Base-by-base conservation (phyloP, 1,140 invertebrate genomes). In the Lethrus apterus region DNA sequence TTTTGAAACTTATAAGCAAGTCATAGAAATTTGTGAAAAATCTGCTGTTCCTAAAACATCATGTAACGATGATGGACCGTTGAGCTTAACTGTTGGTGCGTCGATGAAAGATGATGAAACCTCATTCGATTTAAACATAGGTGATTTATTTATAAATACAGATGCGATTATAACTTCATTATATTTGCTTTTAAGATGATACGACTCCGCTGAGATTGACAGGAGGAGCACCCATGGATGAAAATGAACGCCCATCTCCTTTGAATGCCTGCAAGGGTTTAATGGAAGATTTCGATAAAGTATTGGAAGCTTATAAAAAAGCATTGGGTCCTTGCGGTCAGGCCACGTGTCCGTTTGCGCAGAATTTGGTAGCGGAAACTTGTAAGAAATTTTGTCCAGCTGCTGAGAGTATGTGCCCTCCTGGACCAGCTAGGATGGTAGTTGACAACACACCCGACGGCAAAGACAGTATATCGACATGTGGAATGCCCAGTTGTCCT, bases 211-310 rank as follows among this genome's bases (percentile, higher is more conserved):
- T 51, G 42, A 35, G 54, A 24, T 50, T 62, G 30, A 52, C 34
- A 18, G 57, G 56, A n/a, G 52, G 61, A 13, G 47, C 48, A n/a
- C 31, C 44, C 9, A 9, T 18, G 14, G 41, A 50, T 13, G 32
- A 44, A 11, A 40, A 52, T 9, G n/a, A 47, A 7, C 5, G 29
- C 33, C 17, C 23, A 43, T 41, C 54, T 2, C 60, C 56, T 3
- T 51, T 62, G 20, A 11, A 31, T 7, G 55, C 59, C 31, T 66
- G 64, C 43, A 57, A 62, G 45, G 50, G 55, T 18, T 24, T 64
- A 2, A 60, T 66, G 59, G 56, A 64, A n/a, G 52, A 64, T 36
- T 66, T 59, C 33, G 62, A 66, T 42, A 57, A 56, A 42, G 55
- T 64, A 26, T 29, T 66, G n/a, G 45, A 41, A 8, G 53, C 54